Base-by-base conservation (phyloP, 2,888 invertebrate species). In the Agrotis segetum region DNA sequence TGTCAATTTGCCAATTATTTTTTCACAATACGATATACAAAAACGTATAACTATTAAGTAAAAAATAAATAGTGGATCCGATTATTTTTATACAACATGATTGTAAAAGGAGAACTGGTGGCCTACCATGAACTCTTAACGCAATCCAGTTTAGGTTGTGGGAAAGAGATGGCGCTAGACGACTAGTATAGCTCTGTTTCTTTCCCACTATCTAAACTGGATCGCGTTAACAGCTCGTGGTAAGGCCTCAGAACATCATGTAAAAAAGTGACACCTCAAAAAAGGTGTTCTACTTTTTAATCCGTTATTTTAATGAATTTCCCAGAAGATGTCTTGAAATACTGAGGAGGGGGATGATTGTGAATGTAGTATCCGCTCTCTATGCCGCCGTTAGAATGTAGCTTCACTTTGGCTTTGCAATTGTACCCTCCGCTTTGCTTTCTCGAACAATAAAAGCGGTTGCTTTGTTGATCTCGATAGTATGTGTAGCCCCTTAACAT, bases 401-500 rank as follows among this genome's bases (percentile, higher is more conserved):
- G 24, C 34, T 77, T 81, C 9, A 84, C 60, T 24, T 56, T 65
- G 0, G 78, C 83, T n/a, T n/a, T 64, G 21, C 83, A 83, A n/a
- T 77, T 78, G 55, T 3, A 6, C 5, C n/a, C 24, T 17, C 1
- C 16, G 2, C 56, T 44, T 19, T 44, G 44, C 19, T 71, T 77
- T 34, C 74, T 76, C 0, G 84, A 84, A 53, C 85, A 87, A 63
- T 84, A 82, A 52, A 66, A 85, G 24, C 63, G 71, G n/a, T 60
- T 67, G 7, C 76, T 65, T 2, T 62, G 68, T 19, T 63, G 67
- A 14, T 74, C 68, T 66, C 74, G 74, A 46, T 82, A 81, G 52
- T 79, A 87, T 6, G 87, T 87, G 55, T 79, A 81, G 9, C 73
- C 70, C 0, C 80, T 77, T 44, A 80, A 40, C 80, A 85, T 73